phyloP scores from a whole-genome alignment of 2,113 vertebrate species.

The Silurus meridionalis region DNA sequence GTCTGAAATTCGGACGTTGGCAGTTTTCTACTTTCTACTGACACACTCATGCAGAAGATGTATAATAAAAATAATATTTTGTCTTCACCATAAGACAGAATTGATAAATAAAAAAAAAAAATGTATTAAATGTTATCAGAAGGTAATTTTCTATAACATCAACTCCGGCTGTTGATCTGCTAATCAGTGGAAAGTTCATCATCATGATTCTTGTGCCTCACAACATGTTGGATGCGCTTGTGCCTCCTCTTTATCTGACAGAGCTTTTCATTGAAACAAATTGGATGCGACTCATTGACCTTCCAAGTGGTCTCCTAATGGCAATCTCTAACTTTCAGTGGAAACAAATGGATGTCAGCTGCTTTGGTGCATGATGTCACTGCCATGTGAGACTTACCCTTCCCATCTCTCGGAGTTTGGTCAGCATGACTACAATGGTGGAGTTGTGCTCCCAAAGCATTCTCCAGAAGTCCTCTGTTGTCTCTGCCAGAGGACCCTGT shows the following conservation, averaged over 20 bases:
- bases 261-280: not conserved
- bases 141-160: too few relatives aligned
- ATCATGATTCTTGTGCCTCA: not conserved
- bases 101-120: not conserved
- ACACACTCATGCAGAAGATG: not conserved
- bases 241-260: not conserved
- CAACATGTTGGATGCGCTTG: not conserved
- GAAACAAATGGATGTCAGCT: not conserved
- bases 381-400: slow-evolving; percentile 73
- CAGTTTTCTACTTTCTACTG: not conserved
- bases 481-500: slow-evolving; percentile 90
- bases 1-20: not conserved
- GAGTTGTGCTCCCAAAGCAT: slow-evolving; percentile 99
- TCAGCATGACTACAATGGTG: slow-evolving; percentile 97
- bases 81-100: not conserved
- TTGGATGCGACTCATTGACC: not conserved
- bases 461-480: slow-evolving; percentile 97
- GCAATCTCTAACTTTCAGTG: not conserved
- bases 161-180: too few relatives aligned
- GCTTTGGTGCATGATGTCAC: not conserved
- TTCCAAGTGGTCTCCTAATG: not conserved
- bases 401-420: slow-evolving; percentile 94
- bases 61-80: not conserved
- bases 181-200: not conserved
- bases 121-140: too few relatives aligned